phyloP scores from a whole-genome alignment of 2,113 vertebrate species.

The Carettochelys insculpta region DNA sequence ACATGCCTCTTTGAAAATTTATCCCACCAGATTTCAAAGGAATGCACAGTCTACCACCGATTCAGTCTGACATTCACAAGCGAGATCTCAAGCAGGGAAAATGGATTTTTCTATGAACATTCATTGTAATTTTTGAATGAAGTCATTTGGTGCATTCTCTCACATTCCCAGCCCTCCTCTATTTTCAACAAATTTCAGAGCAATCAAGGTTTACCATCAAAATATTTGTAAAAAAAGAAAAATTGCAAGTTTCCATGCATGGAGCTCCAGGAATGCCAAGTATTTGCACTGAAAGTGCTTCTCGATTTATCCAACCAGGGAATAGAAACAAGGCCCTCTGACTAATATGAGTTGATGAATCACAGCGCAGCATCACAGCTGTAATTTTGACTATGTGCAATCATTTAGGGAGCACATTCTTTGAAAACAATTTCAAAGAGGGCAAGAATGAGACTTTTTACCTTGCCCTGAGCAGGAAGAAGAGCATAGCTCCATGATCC shows the following conservation, averaged over 20 bases:
- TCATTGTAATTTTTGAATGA: neutral
- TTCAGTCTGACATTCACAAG: neutral
- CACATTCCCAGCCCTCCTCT: neutral
- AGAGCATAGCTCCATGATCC: neutral
- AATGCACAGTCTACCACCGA: neutral
- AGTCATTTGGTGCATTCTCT: neutral
- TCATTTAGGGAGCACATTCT: neutral
- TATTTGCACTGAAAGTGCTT: neutral
- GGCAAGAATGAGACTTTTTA: neutral
- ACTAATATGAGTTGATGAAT: neutral
- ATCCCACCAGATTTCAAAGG: neutral
- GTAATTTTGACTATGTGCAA: neutral
- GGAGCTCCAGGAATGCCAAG: too few species aligned
- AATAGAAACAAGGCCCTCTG: neutral
- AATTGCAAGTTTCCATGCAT: neutral
- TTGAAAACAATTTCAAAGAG: neutral
- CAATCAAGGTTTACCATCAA: neutral
- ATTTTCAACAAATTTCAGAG: neutral
- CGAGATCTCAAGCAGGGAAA: neutral
- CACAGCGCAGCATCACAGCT: neutral
- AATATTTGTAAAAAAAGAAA: neutral
- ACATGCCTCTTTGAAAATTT: neutral
- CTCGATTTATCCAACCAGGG: neutral
- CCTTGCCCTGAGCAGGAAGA: neutral
- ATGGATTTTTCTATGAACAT: neutral